These are phyloP conservation scores for Oncorhynchus kisutch DNA, from an alignment of 2,113 vertebrate genomes.

Conservation along the genomic window DNA sequence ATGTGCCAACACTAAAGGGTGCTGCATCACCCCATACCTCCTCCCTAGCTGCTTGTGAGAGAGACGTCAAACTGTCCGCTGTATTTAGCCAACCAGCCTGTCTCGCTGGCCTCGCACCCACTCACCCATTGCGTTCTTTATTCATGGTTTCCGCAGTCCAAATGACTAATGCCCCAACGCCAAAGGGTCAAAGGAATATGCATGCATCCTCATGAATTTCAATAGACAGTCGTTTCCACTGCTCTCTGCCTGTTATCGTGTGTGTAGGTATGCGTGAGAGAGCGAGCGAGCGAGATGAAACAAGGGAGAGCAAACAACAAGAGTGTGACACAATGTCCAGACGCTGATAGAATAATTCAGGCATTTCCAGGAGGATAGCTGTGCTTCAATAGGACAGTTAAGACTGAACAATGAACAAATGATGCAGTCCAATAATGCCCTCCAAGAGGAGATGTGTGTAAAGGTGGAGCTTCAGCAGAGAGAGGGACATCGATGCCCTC, in stretches of 20 bases:
- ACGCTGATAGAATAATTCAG: too few species aligned
- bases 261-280: neutral
- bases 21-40: neutral
- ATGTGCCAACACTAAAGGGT: constrained; percentile 5
- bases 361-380: too few species aligned
- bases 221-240: constrained; percentile 5
- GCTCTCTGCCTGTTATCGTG: neutral
- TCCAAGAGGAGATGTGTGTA: too few species aligned
- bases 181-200: constrained; percentile 36
- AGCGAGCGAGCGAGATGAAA: too few species aligned
- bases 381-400: too few species aligned
- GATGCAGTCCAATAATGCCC: too few species aligned
- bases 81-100: constrained; percentile 32
- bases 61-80: constrained; percentile 46
- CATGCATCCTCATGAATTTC: constrained; percentile 29
- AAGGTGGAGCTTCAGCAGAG: too few species aligned
- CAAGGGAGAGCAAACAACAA: too few species aligned
- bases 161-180: constrained; percentile 36
- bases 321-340: too few species aligned
- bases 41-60: constrained; percentile 7
- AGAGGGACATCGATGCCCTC: too few species aligned
- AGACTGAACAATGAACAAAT: too few species aligned
- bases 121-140: constrained; percentile 46
- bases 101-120: constrained; percentile 30
- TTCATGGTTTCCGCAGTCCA: constrained; percentile 42